Percentiles rank a stretch among this genome's conserved stretches.
These are phyloP conservation scores for Lipotes vexillifer DNA, from an alignment of 2,113 vertebrate species.

Conservation along the genomic window DNA sequence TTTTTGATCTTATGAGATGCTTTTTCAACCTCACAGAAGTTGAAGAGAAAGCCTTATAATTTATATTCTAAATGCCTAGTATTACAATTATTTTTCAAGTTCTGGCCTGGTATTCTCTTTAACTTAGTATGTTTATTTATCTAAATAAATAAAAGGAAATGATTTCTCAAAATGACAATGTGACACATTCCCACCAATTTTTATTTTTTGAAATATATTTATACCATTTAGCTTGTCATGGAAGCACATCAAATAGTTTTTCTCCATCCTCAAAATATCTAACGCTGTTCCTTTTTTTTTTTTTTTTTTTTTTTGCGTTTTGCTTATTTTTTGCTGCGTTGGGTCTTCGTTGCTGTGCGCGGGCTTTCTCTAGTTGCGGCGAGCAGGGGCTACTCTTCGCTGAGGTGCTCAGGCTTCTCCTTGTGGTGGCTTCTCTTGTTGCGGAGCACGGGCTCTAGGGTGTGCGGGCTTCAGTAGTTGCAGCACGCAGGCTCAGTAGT, in stretches of 20 bases:
- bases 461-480: too few relatives aligned
- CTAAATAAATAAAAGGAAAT: not conserved
- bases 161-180: not conserved
- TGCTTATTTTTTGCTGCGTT: too few relatives aligned
- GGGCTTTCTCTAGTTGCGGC: too few relatives aligned
- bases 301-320: too few relatives aligned
- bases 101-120: not conserved
- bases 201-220: not conserved
- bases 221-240: not conserved
- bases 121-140: not conserved
- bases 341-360: too few relatives aligned
- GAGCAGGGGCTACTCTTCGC: too few relatives aligned
- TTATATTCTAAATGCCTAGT: not conserved
- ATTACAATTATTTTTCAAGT: constrained; percentile 9
- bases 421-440: too few relatives aligned
- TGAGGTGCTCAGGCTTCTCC: too few relatives aligned
- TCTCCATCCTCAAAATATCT: not conserved
- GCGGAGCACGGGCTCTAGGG: too few relatives aligned
- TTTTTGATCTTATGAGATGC: not conserved
- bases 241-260: not conserved
- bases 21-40: not conserved
- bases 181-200: not conserved
- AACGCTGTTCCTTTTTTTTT: not conserved
- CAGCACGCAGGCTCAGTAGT: too few relatives aligned
- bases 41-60: not conserved